A percentile compares a stretch with the other conserved stretches of the same genome.
phyloP scores from a whole-genome alignment of 2,888 invertebrate genomes.

The Empis stercorea region DNA sequence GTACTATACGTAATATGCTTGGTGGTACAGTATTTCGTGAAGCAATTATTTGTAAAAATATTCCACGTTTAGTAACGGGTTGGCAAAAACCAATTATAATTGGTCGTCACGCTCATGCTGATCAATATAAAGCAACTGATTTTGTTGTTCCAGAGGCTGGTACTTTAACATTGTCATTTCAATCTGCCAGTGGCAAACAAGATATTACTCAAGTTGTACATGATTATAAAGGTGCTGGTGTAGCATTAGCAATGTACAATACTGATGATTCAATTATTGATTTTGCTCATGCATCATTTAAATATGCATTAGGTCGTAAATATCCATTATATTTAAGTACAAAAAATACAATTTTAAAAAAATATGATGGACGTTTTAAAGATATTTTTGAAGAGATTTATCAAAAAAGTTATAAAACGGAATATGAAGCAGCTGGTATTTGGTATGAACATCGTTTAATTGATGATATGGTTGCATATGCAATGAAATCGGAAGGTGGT shows the following conservation, averaged over 20 bases:
- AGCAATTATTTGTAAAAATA: slow-evolving; percentile 81
- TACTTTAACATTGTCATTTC: slow-evolving; percentile 72
- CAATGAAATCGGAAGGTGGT: slow-evolving; percentile 95
- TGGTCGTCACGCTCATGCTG: slow-evolving; percentile 96
- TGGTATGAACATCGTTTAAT: slow-evolving; percentile 99
- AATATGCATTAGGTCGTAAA: slow-evolving; percentile 71
- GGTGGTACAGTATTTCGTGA: slow-evolving; percentile 67
- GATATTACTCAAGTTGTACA: slow-evolving; percentile 64
- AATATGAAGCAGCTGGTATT: slow-evolving; percentile 74
- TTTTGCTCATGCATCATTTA: slow-evolving; percentile 91
- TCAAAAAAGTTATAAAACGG: slow-evolving; percentile 67
- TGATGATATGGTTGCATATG: slow-evolving; percentile 98
- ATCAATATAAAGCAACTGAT: slow-evolving; percentile 95
- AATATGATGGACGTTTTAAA: slow-evolving; percentile 92
- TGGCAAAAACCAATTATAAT: slow-evolving; percentile 97
- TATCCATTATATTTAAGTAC: slow-evolving; percentile 91
- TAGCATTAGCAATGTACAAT: slow-evolving; percentile 92
- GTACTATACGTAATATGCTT: slow-evolving; percentile 76
- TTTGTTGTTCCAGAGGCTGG: slow-evolving; percentile 88
- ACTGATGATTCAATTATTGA: slow-evolving; percentile 87
- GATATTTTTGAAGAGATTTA: slow-evolving; percentile 96
- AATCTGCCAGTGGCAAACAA: slow-evolving; percentile 45
- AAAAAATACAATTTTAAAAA: slow-evolving; percentile 93
- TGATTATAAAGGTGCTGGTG: slow-evolving; percentile 76
- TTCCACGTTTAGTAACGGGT: slow-evolving; percentile 85